Conservation (phyloP, 2,888 invertebrate species). For the Plusia festucae region DNA sequence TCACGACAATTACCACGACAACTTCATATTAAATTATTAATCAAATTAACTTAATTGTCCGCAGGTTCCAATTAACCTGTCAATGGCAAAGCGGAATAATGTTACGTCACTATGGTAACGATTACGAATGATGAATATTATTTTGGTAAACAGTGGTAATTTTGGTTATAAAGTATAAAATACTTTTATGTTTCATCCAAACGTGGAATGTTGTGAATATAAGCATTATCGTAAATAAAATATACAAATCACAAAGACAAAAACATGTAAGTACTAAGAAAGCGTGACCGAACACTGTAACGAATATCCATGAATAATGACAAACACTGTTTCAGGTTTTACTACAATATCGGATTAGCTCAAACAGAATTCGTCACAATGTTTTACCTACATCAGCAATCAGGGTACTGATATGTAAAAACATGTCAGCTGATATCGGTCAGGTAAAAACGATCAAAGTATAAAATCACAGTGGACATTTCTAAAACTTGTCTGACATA, state of each 20-base stretch:
- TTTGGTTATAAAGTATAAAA: not conserved
- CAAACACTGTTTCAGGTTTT: too few species aligned
- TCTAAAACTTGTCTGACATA: not conserved
- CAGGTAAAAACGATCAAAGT: not conserved
- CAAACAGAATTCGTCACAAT: too few species aligned
- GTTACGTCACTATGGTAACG: not conserved
- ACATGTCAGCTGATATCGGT: not conserved
- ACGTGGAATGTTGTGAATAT: too few species aligned
- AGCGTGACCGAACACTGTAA: too few species aligned
- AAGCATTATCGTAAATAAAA: too few species aligned
- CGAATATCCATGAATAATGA: too few species aligned
- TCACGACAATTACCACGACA: not conserved
- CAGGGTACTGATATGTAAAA: not conserved
- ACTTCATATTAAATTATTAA: slow-evolving; percentile 5
- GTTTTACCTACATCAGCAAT: too few species aligned
- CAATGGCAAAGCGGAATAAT: not conserved
- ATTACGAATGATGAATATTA: not conserved
- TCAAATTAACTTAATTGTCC: slow-evolving; percentile 3
- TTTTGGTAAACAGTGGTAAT: not conserved
- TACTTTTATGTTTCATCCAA: too few species aligned
- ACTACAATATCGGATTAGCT: too few species aligned
- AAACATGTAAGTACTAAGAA: too few species aligned
- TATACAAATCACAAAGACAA: too few species aligned
- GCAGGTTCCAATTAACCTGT: slow-evolving; percentile 1
- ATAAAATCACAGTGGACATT: not conserved